Evolutionary conservation across 2,888 invertebrate genomes (phyloP), one percentile per base, ranked within the genome.

Genomic region (Rhaphigaster nebulosa): DNA sequence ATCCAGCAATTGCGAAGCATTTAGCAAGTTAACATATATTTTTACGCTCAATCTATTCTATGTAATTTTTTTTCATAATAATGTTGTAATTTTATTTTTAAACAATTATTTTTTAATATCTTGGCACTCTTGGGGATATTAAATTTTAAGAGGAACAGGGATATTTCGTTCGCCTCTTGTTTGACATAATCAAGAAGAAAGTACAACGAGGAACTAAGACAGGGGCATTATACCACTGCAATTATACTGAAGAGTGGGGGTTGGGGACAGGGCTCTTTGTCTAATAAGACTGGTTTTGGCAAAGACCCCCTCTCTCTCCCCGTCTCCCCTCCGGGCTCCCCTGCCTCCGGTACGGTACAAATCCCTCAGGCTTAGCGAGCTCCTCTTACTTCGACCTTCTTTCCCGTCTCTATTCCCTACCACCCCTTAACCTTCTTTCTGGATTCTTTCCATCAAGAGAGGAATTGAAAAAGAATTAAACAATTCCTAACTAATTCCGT

Each of bases 361-460:
- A 70, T 70, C 70, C 70, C 70, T 34, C 34, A 34, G 70, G 70
- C 34, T 70, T 70, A 70, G 70, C n/a, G n/a, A n/a, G n/a, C 34
- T 2, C 18, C n/a, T 70, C 34, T 34, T 70, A 60, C 70, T 70
- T 70, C 70, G 18, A 23, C 70, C 29, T 70, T 70, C 70, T 70
- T 70, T 70, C 18, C 26, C 56, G 45, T 26, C 56, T n/a, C 56
- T 6, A n/a, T n/a, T n/a, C 12, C 56, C 26, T n/a, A 4, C 4
- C 29, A 8, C n/a, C 18, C 34, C 18, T 70, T 70, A 29, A 29
- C 70, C 34, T 34, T 29, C 34, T 34, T 34, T 34, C 34, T 70
- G 34, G 34, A 70, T 34, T 34, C 34, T 34, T 70, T 34, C 13
- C 34, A 70, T 70, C 70, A 70, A 34, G 34, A 34, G 34, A 34